Evolutionary conservation across 2,113 vertebrate species (phyloP).

Genomic region (Ranitomeya variabilis): DNA sequence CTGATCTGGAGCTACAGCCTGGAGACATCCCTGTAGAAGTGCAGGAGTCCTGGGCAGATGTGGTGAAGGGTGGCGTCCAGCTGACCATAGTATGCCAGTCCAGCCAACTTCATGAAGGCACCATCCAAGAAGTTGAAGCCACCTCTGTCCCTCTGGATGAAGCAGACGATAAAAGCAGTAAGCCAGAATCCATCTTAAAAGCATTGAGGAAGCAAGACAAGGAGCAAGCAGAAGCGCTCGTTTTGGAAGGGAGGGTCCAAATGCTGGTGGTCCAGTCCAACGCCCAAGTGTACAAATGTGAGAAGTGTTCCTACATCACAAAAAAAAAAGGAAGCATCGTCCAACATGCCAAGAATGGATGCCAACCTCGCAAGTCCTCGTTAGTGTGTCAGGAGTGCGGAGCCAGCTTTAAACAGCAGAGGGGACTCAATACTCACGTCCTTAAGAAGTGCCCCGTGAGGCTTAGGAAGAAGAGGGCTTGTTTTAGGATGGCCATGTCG

Average conservation of each 20-base stretch:
- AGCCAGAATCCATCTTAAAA: constrained; percentile 73
- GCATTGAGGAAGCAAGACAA: constrained; percentile 85
- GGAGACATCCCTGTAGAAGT: constrained; percentile 15
- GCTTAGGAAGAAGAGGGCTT: constrained; percentile 69
- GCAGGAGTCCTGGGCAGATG: constrained; percentile 58
- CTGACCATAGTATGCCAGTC: constrained; percentile 45
- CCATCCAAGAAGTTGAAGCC: background rate
- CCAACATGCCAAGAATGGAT: constrained; percentile 75
- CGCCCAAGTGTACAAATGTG: constrained; percentile 75
- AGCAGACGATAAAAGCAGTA: constrained; percentile 20
- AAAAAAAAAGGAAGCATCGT: constrained; percentile 77
- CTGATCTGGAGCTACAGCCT: constrained; percentile 45
- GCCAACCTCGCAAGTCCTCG: constrained; percentile 70
- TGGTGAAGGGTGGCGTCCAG: constrained; percentile 50
- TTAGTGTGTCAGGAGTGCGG: constrained; percentile 80
- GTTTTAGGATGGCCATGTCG: constrained; percentile 38
- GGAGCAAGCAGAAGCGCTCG: constrained; percentile 84
- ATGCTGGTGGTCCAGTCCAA: constrained; percentile 86
- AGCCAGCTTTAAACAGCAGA: constrained; percentile 85
- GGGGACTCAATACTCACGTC: constrained; percentile 84
- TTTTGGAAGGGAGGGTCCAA: constrained; percentile 89
- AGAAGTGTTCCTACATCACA: constrained; percentile 80
- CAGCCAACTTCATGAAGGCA: constrained; percentile 27
- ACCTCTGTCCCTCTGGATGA: rapidly evolving
- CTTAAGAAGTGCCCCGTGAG: constrained; percentile 79